Evolutionary conservation across 2,113 vertebrate genomes (phyloP), one percentile per base, ranked within the genome.

Genomic region (Dermatemys mawii): DNA sequence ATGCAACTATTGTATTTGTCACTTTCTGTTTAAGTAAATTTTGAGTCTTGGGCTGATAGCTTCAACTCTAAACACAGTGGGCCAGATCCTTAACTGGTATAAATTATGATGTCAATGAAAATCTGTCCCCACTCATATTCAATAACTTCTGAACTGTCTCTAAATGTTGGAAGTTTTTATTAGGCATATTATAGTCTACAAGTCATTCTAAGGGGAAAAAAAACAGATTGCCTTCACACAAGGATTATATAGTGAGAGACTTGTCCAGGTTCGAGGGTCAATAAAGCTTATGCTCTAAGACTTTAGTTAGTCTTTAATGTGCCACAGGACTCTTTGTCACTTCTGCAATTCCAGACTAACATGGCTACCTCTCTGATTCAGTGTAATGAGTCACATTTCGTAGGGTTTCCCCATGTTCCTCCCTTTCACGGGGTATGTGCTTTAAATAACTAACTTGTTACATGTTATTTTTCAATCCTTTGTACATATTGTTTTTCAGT

Each of bases 51-150:
- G 35, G 16, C 16, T 0, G 1, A 17, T 19, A 6, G 14, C 54
- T n/a, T 41, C 7, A 4, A 22, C 3, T 78, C 7, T 55, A 0
- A 0, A 38, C 14, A 44, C 0, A 0, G n/a, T 35, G 32, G 7
- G 11, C 53, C 84, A 19, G 27, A 4, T 21, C 12, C 38, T 4
- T 78, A 38, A 11, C 78, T 44, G 22, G 67, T 32, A 38, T 54
- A 44, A 10, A 0, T 1, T 19, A 48, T 4, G 48, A 32, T 60
- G 32, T 63, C 8, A n/a, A 8, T n/a, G 17, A n/a, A 67, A 35
- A 67, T 67, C 16, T 67, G 60, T 17, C 2, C 50, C 38, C 49
- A 8, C 17, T n/a, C 35, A n/a, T 67, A n/a, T 17, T 0, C 1
- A 1, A 75, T 16, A 57, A 48, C 57, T 17, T 4, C 38, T 11